Conservation (phyloP, 92 coral and sea anemone genomes). For the Phenganax subtilis region DNA sequence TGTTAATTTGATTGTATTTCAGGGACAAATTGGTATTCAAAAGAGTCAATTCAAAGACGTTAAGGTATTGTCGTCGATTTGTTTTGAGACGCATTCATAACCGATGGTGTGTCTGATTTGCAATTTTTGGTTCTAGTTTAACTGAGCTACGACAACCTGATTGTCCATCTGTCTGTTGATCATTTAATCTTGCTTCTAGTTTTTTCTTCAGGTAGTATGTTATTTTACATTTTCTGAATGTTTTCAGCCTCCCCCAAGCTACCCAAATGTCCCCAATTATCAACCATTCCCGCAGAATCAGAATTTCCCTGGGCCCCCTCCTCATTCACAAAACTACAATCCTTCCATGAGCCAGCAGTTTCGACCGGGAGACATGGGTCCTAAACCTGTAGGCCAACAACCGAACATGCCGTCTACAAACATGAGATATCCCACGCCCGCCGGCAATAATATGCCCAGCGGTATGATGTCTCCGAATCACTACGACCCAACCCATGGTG, state of each 20-base stretch:
- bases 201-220: too few relatives aligned
- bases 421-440: slow-evolving; percentile 29
- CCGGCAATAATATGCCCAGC: slow-evolving; percentile 14
- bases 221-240: too few relatives aligned
- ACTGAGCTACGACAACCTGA: neutral
- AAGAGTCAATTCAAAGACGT: slow-evolving; percentile 25
- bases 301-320: slow-evolving; percentile 10
- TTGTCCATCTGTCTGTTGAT: too few relatives aligned
- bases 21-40: slow-evolving; percentile 14
- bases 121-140: neutral
- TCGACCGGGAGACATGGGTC: neutral
- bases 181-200: too few relatives aligned
- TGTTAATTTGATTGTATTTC: neutral
- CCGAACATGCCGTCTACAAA: neutral
- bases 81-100: neutral
- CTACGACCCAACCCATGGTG: slow-evolving; percentile 1
- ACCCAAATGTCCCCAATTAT: slow-evolving; percentile 22
- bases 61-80: slow-evolving; percentile 8
- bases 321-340: slow-evolving; percentile 1
- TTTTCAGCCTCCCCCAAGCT: slow-evolving; percentile 37
- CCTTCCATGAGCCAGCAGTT: slow-evolving; percentile 11
- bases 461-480: slow-evolving; percentile 31
- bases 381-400: neutral
- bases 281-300: slow-evolving; percentile 13
- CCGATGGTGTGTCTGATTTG: neutral